Base-by-base conservation (phyloP, 2,113 vertebrate genomes). In the Eptatretus burgeri region DNA sequence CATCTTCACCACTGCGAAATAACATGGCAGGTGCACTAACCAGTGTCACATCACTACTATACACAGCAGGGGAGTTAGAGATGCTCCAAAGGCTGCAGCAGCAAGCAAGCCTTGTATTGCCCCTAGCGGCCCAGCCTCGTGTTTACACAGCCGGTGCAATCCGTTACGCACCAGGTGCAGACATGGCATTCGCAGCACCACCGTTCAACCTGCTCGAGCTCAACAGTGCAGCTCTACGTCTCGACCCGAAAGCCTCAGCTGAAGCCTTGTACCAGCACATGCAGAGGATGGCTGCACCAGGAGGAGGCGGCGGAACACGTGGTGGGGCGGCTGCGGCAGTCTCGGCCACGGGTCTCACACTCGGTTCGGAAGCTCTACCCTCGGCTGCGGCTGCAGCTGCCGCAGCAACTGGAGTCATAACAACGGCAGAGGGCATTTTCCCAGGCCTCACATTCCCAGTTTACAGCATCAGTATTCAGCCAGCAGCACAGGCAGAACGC, bases 381-480 rank as follows among this genome's bases (percentile, higher is more conserved):
- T 20, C 20, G n/a, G 56, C n/a, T 17, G 56, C 10, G 56, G 27
- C 27, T 41, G 56, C 56, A 11, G 19, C 56, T n/a, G 19, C 56
- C 56, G 56, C 56, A 11, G 56, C 56, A 20, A 20, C n/a, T 19
- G 56, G 56, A 13, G 56, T 60, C 56, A 60, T 60, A n/a, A 60
- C 56, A 11, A 60, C 56, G 56, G 56, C 56, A 20, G 56, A 60
- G 56, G 56, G 56, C 56, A n/a, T 60, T 20, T 60, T 60, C 56
- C 20, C 56, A n/a, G 56, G 56, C 56, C 56, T 60, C n/a, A 20
- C 56, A 20, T 60, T 60, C 56, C 56, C 56, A 60, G 56, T 60
- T 60, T 60, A 60, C 56, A 60, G n/a, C 56, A 60, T 60, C 56
- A 60, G 56, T 20, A n/a, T 60, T n/a, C 56, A 60, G 56, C 56